Base-by-base conservation (phyloP, 1,140 invertebrate genomes). In the Dinoponera quadriceps region DNA sequence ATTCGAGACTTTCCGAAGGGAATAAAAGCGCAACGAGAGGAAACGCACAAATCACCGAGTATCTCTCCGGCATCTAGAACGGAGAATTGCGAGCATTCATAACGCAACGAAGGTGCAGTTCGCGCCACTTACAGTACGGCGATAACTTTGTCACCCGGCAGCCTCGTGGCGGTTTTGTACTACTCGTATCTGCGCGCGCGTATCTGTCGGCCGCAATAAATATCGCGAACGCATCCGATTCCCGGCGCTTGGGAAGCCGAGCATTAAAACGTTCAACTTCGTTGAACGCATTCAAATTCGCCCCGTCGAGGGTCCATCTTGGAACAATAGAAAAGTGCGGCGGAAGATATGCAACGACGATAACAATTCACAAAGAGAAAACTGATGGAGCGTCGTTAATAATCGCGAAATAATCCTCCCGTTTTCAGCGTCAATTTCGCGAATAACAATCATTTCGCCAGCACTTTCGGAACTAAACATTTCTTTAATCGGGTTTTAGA, bases 81-180 rank as follows among this genome's bases (percentile, higher is more conserved):
- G 33, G 72, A 66, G 73, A 85, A 85, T 85, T 73, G 84, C 72
- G 73, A 83, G 66, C 84, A 85, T 85, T 84, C 73, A 85, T 85
- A 85, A 85, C 84, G 73, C 74, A 85, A 78, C 82, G 84, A 85
- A 85, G 84, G 66, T 57, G 73, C 59, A 38, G 71, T 72, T 84
- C 82, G 66, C 84, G 82, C 82, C 82, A 85, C 84, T 85, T 85
- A 84, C 84, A 80, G 27, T 80, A 83, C 73, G 59, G 72, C 82
- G 82, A 85, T 85, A 84, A 85, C 84, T 85, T 85, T 84, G 82
- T 85, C 84, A 85, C 66, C 25, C 20, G 25, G 49, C 51, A 71
- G 66, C 65, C 59, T 84, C 73, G 16, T 65, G 66, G 73, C 73
- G 82, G 82, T 85, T 71, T 54, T 72, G 82, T 51, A 60, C 72